Evolutionary conservation across 2,113 vertebrate species (phyloP).

Genomic region (Rostratula benghalensis): DNA sequence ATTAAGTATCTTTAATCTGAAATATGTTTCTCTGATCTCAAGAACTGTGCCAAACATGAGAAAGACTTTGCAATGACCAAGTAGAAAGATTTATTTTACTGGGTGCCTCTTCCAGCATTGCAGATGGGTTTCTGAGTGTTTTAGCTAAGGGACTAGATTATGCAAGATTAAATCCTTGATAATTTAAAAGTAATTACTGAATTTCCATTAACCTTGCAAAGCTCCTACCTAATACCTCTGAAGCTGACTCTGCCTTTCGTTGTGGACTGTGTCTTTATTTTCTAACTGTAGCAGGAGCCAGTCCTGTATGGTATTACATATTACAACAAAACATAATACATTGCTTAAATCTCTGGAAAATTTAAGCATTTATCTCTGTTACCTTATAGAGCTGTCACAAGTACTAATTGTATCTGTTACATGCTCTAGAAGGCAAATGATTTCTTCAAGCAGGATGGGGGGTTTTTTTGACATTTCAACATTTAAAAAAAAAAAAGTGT

Average conservation of each 20-base stretch:
- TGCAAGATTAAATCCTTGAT: slow-evolving; percentile 8
- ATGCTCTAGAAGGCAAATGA: neutral
- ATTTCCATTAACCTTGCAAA: neutral
- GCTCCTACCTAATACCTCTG: neutral
- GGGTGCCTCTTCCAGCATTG: neutral
- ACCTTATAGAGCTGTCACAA: neutral
- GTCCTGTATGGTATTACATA: neutral
- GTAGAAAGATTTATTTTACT: neutral
- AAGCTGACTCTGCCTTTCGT: neutral
- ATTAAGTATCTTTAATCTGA: neutral
- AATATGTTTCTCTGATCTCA: neutral
- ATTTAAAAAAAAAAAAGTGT: neutral
- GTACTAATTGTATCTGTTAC: neutral
- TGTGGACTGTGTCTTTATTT: neutral
- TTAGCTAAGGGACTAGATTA: neutral
- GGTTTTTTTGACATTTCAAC: neutral
- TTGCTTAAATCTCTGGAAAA: neutral
- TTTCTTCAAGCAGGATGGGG: neutral
- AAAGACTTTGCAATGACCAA: neutral
- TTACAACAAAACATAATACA: neutral
- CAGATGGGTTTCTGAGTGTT: neutral
- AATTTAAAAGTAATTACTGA: neutral
- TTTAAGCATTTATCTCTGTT: neutral
- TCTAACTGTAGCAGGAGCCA: neutral
- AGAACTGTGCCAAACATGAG: neutral